Conservation (phyloP, 2,888 invertebrate genomes). For the Agrochola circellaris region DNA sequence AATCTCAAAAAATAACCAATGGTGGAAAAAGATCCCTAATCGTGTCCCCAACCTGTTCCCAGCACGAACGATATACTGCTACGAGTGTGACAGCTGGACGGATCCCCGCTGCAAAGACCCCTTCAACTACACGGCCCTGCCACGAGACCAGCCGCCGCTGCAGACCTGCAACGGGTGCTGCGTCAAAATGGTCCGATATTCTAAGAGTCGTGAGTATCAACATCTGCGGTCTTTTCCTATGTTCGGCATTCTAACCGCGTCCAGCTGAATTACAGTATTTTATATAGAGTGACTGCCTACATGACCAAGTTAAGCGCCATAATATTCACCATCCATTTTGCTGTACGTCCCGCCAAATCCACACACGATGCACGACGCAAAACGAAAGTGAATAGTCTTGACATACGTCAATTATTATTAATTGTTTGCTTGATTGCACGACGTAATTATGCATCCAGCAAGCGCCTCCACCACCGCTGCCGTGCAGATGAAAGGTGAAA, state of each 20-base stretch:
- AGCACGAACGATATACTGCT: constrained; percentile 97
- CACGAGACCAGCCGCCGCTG: constrained; percentile 96
- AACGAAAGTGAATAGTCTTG: too few species aligned
- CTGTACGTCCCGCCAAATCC: too few species aligned
- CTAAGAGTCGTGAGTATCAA: constrained; percentile 95
- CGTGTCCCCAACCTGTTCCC: constrained; percentile 65
- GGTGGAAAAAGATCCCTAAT: constrained; percentile 12
- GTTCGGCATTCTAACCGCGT: background rate
- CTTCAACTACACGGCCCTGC: constrained; percentile 97
- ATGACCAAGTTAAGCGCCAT: background rate
- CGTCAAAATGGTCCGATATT: constrained; percentile 98
- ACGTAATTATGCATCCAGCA: too few species aligned
- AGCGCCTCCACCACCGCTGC: too few species aligned
- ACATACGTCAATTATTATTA: too few species aligned
- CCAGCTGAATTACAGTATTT: background rate
- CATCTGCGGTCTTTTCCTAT: background rate
- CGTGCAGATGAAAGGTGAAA: too few species aligned
- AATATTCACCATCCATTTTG: too few species aligned
- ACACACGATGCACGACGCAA: too few species aligned
- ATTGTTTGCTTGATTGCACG: too few species aligned
- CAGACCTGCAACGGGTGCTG: constrained; percentile 98
- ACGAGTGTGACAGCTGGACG: constrained; percentile 98
- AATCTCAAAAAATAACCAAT: background rate
- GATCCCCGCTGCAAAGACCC: constrained; percentile 97
- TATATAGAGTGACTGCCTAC: background rate